Conservation (phyloP, 2,797 vertebrate genomes). For the Microchirus variegatus region DNA sequence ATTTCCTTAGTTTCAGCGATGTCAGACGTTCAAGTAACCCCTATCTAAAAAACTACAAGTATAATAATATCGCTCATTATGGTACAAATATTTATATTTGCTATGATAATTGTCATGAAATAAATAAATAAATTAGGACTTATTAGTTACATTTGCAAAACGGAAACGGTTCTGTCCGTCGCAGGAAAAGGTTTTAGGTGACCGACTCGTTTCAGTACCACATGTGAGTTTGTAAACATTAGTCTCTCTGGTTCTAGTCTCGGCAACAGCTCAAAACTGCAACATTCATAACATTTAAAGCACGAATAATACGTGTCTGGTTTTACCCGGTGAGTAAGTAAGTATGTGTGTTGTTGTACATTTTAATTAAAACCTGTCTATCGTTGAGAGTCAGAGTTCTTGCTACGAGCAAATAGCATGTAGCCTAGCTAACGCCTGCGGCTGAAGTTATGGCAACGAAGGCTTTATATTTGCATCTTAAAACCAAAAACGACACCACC, state of each 20-base stretch:
- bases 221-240: constrained; percentile 59
- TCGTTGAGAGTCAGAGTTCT: not conserved
- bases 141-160: not conserved
- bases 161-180: not conserved
- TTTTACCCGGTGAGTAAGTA: not conserved
- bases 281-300: not conserved
- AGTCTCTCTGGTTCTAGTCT: rapidly evolving
- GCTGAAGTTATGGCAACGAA: not conserved
- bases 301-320: rapidly evolving
- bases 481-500: no score
- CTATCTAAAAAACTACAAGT: no score
- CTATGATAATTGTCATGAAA: no score
- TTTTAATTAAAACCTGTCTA: not conserved
- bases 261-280: no score
- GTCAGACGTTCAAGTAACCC: not conserved
- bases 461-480: no score
- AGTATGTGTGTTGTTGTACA: not conserved
- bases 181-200: constrained; percentile 35
- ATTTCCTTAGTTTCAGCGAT: not conserved
- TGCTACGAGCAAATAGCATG: constrained; percentile 22
- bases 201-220: constrained; percentile 40
- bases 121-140: no score
- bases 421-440: constrained; percentile 14
- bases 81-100: no score
- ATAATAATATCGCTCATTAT: no score